These are phyloP conservation scores for Perccottus glenii DNA, from an alignment of 2,113 vertebrate species.

Conservation along the genomic window DNA sequence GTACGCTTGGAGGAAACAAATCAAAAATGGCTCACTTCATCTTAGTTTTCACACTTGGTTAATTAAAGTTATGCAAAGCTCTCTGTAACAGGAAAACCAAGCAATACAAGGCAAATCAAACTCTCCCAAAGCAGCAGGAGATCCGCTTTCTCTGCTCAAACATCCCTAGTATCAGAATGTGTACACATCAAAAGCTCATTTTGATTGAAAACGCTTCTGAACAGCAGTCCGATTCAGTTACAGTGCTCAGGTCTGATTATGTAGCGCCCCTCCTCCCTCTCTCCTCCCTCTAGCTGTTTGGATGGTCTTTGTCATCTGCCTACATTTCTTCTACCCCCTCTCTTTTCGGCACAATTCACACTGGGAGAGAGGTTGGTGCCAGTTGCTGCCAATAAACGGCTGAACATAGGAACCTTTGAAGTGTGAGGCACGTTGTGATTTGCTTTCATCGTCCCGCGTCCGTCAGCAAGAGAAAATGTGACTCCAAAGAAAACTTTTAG, in stretches of 20 bases:
- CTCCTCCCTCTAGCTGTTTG: slow-evolving; percentile 57
- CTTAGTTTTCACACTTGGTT: slow-evolving; percentile 54
- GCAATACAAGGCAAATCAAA: slow-evolving; percentile 21
- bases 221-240: slow-evolving; percentile 59
- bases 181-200: slow-evolving; percentile 46
- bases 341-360: slow-evolving; percentile 54
- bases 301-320: slow-evolving; percentile 58
- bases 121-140: slow-evolving; percentile 29
- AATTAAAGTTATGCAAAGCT: slow-evolving; percentile 44
- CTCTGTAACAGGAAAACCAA: slow-evolving; percentile 1
- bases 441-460: slow-evolving; percentile 69
- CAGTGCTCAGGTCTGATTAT: slow-evolving; percentile 61
- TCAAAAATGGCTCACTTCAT: slow-evolving; percentile 51
- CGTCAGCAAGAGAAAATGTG: slow-evolving; percentile 60
- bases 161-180: slow-evolving; percentile 46
- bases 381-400: slow-evolving; percentile 63
- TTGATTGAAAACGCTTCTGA: slow-evolving; percentile 63
- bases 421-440: slow-evolving; percentile 58
- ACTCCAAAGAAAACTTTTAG: slow-evolving; percentile 65
- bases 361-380: slow-evolving; percentile 46
- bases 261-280: slow-evolving; percentile 47
- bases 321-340: slow-evolving; percentile 32
- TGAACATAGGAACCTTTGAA: slow-evolving; percentile 65
- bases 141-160: slow-evolving; percentile 43
- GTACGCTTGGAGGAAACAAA: background rate